Percentiles rank a stretch among this genome's conserved stretches.
These are phyloP conservation scores for Saccostrea cuccullata DNA, from an alignment of 1,140 invertebrate genomes.

Conservation along the genomic window DNA sequence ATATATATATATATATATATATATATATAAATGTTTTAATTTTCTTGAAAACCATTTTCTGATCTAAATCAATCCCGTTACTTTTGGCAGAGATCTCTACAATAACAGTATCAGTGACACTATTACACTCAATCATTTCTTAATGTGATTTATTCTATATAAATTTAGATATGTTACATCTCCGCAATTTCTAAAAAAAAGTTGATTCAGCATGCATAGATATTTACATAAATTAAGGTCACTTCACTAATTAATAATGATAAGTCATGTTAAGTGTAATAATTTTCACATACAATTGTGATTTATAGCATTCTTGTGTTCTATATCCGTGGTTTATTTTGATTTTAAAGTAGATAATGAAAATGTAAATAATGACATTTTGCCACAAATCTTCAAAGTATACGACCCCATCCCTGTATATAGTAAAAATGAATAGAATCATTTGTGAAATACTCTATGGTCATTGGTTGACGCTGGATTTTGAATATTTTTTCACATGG, in stretches of 20 bases:
- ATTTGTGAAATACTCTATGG: not conserved
- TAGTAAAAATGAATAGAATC: not conserved
- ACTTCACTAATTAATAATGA: not conserved
- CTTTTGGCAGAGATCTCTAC: no score
- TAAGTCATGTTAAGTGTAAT: not conserved
- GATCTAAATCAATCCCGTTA: no score
- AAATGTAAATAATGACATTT: not conserved
- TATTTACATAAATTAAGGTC: not conserved
- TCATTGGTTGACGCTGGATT: not conserved
- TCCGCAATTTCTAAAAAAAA: not conserved
- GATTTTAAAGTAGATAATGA: not conserved
- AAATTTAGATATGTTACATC: not conserved
- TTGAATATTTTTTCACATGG: constrained; percentile 13
- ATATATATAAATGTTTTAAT: no score
- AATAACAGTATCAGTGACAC: no score
- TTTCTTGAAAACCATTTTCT: no score
- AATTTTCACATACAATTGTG: not conserved
- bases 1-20: no score
- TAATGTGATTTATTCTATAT: no score
- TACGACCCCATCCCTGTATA: not conserved
- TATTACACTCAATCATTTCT: no score
- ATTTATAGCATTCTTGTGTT: not conserved
- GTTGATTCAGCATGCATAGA: not conserved
- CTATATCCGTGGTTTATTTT: not conserved
- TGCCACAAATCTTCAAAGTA: not conserved